Base-by-base conservation (phyloP, 2,888 invertebrate species). In the Phengaris arion region DNA sequence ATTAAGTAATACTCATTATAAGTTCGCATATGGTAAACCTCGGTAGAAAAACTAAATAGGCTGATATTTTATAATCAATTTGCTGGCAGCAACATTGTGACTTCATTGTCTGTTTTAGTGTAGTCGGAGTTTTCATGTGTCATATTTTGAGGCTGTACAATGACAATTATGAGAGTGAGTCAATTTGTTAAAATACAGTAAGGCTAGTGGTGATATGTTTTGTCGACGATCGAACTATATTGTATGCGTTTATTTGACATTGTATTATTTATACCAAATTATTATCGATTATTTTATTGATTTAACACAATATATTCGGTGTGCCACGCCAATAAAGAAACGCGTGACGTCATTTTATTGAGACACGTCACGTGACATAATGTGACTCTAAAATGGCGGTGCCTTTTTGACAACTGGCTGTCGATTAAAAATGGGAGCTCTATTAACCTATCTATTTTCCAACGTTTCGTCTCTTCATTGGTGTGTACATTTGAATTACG, bases 101-200 rank as follows among this genome's bases (percentile, higher is more conserved):
- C 72, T 72, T 54, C n/a, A 70, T 0, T 3, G 52, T 70, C 22
- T 22, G 72, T 72, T 22, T 22, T 22, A 22, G 35, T 35, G 35
- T 72, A 72, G 54, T 54, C 12, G 52, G 35, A 54, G 7, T 52
- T 52, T 51, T 54, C 13, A 54, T 52, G 81, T 81, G 79, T 80
- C 80, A 80, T 81, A 81, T 78, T 78, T 79, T 79, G 80, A 81
- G 81, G 81, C 81, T 81, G 79, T 79, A 75, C 69, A 72, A 74
- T 78, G 54, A 72, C 22, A 22, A 22, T 22, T 6, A 35, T 72
- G 12, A 51, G 35, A 54, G 54, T 52, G 72, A n/a, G 72, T 72
- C 72, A 72, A 54, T 72, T 70, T 54, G 35, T 54, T 13, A 48
- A 64, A 6, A 6, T 64, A 59, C 64, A 35, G 64, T 64, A 6